These are phyloP conservation scores for Cerastis leucographa DNA, from an alignment of 2,888 invertebrate species.

Conservation along the genomic window DNA sequence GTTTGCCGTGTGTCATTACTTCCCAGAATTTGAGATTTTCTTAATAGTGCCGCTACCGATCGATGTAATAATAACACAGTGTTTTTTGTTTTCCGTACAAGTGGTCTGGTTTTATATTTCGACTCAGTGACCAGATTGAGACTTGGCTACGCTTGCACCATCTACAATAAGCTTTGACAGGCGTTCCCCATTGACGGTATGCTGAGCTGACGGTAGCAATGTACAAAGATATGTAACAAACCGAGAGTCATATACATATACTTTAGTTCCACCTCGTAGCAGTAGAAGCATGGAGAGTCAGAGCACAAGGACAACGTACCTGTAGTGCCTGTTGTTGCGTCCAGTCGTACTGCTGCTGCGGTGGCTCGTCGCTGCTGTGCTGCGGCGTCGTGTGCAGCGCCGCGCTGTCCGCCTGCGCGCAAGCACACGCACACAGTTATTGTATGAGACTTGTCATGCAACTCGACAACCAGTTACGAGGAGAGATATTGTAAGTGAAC, in stretches of 20 bases:
- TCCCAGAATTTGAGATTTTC: too few relatives aligned
- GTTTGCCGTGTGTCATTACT: too few relatives aligned
- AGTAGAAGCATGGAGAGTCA: neutral
- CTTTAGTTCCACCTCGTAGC: neutral
- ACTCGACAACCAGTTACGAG: neutral
- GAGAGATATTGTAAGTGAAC: neutral
- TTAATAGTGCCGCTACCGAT: too few relatives aligned
- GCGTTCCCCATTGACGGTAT: neutral
- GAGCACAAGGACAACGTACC: neutral
- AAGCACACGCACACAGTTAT: conserved; percentile 41
- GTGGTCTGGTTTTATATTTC: neutral
- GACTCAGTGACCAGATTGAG: neutral
- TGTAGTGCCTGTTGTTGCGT: conserved; percentile 48
- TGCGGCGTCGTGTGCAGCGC: conserved; percentile 71
- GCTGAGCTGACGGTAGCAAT: too few relatives aligned
- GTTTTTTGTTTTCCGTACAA: too few relatives aligned
- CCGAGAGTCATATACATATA: too few relatives aligned
- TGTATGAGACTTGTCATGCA: neutral
- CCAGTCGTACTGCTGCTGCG: conserved; percentile 71
- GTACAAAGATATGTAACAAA: too few relatives aligned
- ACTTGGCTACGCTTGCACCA: neutral
- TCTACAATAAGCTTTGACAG: neutral
- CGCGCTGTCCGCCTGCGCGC: conserved; percentile 53
- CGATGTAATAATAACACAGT: too few relatives aligned
- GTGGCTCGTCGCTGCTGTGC: conserved; percentile 62